These are phyloP conservation scores for Oscheius myriophilus DNA, from an alignment of 2,888 invertebrate species.

Conservation along the genomic window DNA sequence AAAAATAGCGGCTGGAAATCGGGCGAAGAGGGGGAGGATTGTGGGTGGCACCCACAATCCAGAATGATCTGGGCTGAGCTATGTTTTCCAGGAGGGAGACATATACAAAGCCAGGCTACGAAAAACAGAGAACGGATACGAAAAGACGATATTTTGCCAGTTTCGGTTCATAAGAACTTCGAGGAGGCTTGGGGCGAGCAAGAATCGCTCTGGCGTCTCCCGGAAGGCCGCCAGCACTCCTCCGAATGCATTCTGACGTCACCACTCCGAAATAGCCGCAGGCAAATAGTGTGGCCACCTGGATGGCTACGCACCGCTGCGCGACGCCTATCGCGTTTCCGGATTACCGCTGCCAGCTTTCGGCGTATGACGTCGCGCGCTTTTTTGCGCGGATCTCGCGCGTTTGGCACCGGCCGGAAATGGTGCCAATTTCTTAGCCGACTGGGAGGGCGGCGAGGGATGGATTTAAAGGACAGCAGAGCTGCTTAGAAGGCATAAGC, in stretches of 20 bases:
- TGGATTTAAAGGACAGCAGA: too few relatives aligned
- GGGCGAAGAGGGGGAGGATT: too few relatives aligned
- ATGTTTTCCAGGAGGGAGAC: neutral
- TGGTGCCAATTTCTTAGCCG: too few relatives aligned
- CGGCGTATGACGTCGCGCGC: too few relatives aligned
- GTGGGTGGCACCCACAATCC: neutral
- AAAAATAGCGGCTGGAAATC: too few relatives aligned
- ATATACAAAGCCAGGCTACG: neutral
- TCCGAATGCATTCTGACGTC: constrained; percentile 21
- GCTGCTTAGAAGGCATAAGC: too few relatives aligned
- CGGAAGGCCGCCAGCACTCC: constrained; percentile 12
- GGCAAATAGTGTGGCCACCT: constrained; percentile 25
- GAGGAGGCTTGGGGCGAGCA: neutral
- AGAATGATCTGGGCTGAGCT: neutral
- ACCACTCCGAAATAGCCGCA: constrained; percentile 21
- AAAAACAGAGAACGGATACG: too few relatives aligned
- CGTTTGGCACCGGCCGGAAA: too few relatives aligned
- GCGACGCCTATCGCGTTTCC: constrained; percentile 22
- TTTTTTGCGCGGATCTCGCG: too few relatives aligned
- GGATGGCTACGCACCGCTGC: constrained; percentile 9
- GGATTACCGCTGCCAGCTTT: constrained; percentile 16
- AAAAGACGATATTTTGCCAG: too few relatives aligned
- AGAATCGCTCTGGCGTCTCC: constrained; percentile 12
- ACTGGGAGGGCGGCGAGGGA: too few relatives aligned
- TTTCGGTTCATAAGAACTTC: too few relatives aligned